phyloP scores from a whole-genome alignment of 2,113 vertebrate species.

The Seriola dumerili region DNA sequence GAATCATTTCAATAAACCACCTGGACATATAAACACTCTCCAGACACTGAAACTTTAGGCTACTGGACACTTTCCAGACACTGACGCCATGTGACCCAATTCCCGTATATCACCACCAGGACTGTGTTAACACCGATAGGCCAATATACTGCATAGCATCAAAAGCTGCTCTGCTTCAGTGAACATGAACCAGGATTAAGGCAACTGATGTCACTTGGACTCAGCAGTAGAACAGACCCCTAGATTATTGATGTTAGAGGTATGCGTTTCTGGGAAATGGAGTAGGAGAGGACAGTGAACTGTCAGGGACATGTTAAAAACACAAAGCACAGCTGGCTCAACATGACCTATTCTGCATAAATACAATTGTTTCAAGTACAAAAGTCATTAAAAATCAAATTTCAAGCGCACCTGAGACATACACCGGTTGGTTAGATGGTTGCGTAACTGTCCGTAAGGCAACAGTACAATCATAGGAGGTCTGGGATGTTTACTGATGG shows the following conservation, averaged over 20 bases:
- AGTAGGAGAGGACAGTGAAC: neutral
- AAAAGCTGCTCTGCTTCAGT: neutral
- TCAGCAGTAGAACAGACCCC: neutral
- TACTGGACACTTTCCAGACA: slow-evolving; percentile 71
- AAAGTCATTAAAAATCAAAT: neutral
- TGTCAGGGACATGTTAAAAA: neutral
- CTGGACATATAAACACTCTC: slow-evolving; percentile 56
- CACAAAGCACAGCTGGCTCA: neutral
- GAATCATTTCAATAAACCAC: slow-evolving; percentile 35
- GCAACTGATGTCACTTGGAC: neutral
- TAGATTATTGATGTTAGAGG: neutral
- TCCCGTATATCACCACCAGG: slow-evolving; percentile 47
- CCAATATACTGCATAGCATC: slow-evolving; percentile 20
- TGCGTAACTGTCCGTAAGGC: neutral
- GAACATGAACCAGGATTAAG: neutral
- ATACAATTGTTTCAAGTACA: neutral
- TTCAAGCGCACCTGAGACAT: neutral
- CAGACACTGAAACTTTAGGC: slow-evolving; percentile 66
- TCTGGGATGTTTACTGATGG: neutral
- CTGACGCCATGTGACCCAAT: slow-evolving; percentile 75
- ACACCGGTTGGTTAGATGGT: neutral
- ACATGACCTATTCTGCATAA: neutral
- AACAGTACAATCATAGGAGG: neutral
- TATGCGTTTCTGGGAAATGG: neutral
- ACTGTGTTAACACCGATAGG: slow-evolving; percentile 31